Percentiles rank a stretch among this genome's conserved stretches.
Conservation (phyloP, 2,113 vertebrate species). For the Tympanuchus pallidicinctus region DNA sequence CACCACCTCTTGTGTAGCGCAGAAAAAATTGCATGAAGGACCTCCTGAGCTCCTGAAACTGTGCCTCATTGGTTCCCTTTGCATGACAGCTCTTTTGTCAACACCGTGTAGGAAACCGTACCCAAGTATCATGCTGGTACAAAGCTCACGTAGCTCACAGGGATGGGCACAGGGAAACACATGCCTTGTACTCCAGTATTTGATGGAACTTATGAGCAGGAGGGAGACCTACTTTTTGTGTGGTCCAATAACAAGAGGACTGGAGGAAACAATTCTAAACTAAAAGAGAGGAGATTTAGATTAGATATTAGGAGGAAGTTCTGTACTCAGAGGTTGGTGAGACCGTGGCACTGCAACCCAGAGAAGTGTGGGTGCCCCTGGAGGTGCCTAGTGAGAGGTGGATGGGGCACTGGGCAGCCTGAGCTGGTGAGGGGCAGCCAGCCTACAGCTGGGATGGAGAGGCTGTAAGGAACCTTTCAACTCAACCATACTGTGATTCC, state of each 20-base stretch:
- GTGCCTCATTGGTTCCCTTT: not conserved
- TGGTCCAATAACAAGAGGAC: not conserved
- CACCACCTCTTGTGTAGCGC: rapidly evolving
- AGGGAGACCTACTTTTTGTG: not conserved
- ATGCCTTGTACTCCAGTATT: not conserved
- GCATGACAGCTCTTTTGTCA: not conserved
- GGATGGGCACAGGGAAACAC: not conserved
- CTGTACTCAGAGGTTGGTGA: not conserved
- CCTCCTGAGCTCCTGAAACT: rapidly evolving
- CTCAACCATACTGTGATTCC: not conserved
- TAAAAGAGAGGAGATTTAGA: not conserved
- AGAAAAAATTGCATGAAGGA: no score
- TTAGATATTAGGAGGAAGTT: not conserved
- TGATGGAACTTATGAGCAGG: not conserved
- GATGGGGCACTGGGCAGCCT: not conserved
- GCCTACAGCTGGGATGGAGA: not conserved
- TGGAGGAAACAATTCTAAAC: not conserved
- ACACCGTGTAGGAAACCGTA: not conserved
- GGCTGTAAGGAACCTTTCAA: not conserved
- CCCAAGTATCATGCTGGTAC: rapidly evolving
- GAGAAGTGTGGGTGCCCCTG: not conserved
- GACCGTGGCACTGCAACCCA: not conserved
- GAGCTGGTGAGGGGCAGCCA: not conserved
- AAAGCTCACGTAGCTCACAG: not conserved
- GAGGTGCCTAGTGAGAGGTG: not conserved